phyloP scores from a whole-genome alignment of 2,113 vertebrate genomes.

The Crotalus viridis region DNA sequence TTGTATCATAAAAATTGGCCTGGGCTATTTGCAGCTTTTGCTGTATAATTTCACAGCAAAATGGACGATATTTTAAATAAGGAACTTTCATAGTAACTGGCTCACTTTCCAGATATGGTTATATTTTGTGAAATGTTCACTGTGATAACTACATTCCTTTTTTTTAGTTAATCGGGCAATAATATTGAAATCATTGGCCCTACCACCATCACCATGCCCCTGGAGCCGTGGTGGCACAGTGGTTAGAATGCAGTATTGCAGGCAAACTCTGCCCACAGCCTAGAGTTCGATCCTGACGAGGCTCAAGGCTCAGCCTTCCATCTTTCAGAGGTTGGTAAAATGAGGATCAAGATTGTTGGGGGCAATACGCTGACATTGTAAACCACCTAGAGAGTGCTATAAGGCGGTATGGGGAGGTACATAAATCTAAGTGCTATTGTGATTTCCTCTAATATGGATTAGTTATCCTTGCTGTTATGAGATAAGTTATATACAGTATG shows the following conservation, averaged over 20 bases:
- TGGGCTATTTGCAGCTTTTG: slow-evolving; percentile 30
- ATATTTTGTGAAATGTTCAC: slow-evolving; percentile 15
- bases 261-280: neutral
- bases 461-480: too few relatives aligned
- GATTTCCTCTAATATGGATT: too few relatives aligned
- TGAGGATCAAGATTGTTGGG: too few relatives aligned
- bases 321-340: neutral
- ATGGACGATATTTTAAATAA: slow-evolving; percentile 35
- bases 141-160: slow-evolving; percentile 24
- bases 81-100: slow-evolving; percentile 19
- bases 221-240: neutral
- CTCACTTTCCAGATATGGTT: neutral
- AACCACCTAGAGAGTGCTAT: too few relatives aligned
- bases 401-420: too few relatives aligned
- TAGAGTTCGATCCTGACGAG: neutral
- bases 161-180: slow-evolving; percentile 12
- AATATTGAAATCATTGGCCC: neutral
- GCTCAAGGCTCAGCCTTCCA: neutral
- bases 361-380: too few relatives aligned
- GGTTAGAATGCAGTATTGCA: neutral
- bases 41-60: neutral
- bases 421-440: too few relatives aligned
- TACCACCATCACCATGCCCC: neutral
- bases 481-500: too few relatives aligned
- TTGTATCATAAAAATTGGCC: neutral